Base-by-base conservation (phyloP, 2,113 vertebrate species). In the Rhinoptilus africanus region DNA sequence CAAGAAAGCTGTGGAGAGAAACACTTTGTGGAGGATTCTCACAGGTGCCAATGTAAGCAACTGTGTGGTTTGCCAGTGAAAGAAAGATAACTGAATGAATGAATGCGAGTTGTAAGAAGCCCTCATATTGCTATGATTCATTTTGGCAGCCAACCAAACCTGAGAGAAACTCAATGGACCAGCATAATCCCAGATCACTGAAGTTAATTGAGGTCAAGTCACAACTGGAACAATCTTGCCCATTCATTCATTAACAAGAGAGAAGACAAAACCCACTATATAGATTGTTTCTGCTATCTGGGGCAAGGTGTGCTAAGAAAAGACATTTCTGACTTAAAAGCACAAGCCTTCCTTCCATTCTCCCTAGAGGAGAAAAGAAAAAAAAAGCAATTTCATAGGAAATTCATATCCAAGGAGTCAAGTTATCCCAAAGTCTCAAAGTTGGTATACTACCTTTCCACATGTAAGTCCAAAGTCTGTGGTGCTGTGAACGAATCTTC, bases 141-240 rank as follows among this genome's bases (percentile, higher is more conserved):
- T 83, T 88, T 17, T 92, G 90, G 83, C 50, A 63, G 57, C 26
- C 39, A 59, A 88, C 59, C 78, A 92, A 80, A 90, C 57, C 67
- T 28, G 39, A 82, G 64, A 84, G 35, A 92, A 93, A 71, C 67
- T 93, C 82, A 90, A 41, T 69, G 68, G 88, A 94, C 75, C 67
- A 93, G 47, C 71, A 84, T 92, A 95, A 96, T 85, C 87, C 57
- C 71, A 62, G 27, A 85, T 59, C 67, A 56, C 57, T 90, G 75
- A 80, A 88, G 72, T 83, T 92, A 95, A 78, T 6, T 94, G 93
- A 85, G 35, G 51, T 73, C 87, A 73, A 86, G 73, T 92, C 77
- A 96, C 77, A 92, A 63, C 71, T 77, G 84, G 71, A 90, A 66
- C 32, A 47, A 47, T 54, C 75, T 59, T 93, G 34, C n/a, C 67